Percentiles rank a stretch among this genome's conserved stretches.
Evolutionary conservation across 2,797 vertebrate species (phyloP).

Genomic region (Tapera naevia): DNA sequence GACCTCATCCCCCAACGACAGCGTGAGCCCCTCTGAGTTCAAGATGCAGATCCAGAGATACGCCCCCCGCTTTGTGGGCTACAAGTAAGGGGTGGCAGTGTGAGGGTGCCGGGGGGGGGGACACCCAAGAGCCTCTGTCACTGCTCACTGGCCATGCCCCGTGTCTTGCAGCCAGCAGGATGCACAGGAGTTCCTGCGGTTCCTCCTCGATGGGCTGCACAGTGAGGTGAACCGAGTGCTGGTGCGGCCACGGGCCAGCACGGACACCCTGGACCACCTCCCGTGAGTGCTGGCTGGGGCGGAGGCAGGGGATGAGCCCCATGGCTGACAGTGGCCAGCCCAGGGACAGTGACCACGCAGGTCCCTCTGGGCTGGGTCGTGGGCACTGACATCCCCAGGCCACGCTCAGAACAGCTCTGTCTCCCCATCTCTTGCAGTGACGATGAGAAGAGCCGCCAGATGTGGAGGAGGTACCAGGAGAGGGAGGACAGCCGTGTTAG

Average conservation of each 20-base stretch:
- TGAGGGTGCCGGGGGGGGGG: accelerated
- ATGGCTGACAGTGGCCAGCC: accelerated
- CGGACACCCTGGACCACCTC: conserved; percentile 88
- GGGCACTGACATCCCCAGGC: not conserved
- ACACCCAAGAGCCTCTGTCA: not conserved
- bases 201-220: conserved; percentile 92
- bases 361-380: not conserved
- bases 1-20: conserved; percentile 90
- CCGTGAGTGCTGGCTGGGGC: conserved; percentile 78
- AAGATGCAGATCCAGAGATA: conserved; percentile 99
- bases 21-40: conserved; percentile 95
- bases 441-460: conserved; percentile 88
- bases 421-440: conserved; percentile 78
- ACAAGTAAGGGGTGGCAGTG: conserved; percentile 84
- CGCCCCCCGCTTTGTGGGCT: conserved; percentile 94
- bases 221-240: conserved; percentile 91
- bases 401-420: not conserved
- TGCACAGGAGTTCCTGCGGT: conserved; percentile 95
- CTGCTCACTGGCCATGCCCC: not conserved
- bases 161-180: conserved; percentile 89
- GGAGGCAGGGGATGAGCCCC: not conserved
- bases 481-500: conserved; percentile 95
- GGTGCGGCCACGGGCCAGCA: conserved; percentile 72
- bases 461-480: conserved; percentile 94
- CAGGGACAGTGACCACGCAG: accelerated